These are phyloP conservation scores for Abramis brama DNA, from an alignment of 2,113 vertebrate genomes.

Conservation along the genomic window DNA sequence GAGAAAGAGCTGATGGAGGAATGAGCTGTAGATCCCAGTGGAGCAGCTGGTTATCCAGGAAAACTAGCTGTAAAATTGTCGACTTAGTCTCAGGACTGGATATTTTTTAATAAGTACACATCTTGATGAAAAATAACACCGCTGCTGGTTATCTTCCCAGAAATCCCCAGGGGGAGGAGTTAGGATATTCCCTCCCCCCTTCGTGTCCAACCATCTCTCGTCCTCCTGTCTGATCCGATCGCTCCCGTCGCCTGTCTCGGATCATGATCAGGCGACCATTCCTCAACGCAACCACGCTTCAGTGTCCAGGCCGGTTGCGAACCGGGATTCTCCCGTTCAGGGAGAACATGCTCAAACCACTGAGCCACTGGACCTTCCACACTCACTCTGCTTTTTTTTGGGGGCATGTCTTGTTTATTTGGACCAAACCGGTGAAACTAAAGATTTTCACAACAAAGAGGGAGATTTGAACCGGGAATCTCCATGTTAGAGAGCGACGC, in stretches of 20 bases:
- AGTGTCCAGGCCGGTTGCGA: background rate
- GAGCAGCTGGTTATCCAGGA: background rate
- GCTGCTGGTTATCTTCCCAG: background rate
- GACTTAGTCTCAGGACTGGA: background rate
- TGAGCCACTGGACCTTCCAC: background rate
- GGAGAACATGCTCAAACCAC: background rate
- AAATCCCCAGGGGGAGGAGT: background rate
- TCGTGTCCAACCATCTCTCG: background rate
- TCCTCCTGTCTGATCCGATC: background rate
- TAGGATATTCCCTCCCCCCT: background rate
- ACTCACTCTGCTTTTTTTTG: background rate
- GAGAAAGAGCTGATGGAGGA: too few species aligned
- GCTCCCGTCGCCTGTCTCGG: accelerated
- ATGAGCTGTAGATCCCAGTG: accelerated
- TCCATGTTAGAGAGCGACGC: accelerated
- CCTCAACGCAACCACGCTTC: background rate
- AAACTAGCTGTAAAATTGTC: background rate
- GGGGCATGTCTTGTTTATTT: too few species aligned
- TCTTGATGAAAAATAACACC: accelerated
- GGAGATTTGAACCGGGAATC: accelerated
- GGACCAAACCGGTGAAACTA: too few species aligned
- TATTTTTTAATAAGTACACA: background rate
- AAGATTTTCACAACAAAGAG: too few species aligned
- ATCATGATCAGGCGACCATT: background rate
- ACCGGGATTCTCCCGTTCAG: background rate